These are phyloP conservation scores for Alligator sinensis DNA, from an alignment of 2,113 vertebrate genomes.

Conservation along the genomic window DNA sequence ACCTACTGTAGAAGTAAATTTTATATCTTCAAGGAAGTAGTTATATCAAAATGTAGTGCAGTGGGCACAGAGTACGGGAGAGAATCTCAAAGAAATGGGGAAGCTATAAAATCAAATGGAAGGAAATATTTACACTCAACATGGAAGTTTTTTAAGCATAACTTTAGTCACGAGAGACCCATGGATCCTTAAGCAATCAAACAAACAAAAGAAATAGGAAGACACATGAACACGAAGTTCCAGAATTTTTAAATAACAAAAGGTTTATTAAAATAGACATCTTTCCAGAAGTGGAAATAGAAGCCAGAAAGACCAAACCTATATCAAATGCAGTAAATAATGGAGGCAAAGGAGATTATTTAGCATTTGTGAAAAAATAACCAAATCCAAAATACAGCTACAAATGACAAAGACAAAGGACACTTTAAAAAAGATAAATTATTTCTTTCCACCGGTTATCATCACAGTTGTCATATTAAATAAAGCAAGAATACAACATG, in stretches of 20 bases:
- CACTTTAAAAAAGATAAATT: not conserved
- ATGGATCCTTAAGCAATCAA: not conserved
- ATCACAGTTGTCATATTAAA: not conserved
- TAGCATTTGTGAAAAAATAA: not conserved
- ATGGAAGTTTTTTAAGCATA: conserved; percentile 22
- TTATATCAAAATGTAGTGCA: not conserved
- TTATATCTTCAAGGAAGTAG: not conserved
- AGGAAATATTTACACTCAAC: not conserved
- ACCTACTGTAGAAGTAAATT: not conserved
- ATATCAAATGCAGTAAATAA: too few species aligned
- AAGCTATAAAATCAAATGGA: not conserved
- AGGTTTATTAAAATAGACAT: conserved; percentile 28
- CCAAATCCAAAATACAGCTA: not conserved
- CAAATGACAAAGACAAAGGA: not conserved
- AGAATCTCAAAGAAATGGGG: not conserved
- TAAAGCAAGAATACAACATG: not conserved
- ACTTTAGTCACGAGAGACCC: conserved; percentile 9
- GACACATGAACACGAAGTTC: conserved; percentile 16
- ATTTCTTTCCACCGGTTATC: not conserved
- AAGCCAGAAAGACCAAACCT: not conserved
- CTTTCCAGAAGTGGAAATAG: not conserved
- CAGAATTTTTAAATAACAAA: not conserved
- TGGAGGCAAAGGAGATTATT: not conserved
- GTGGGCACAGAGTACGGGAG: not conserved
- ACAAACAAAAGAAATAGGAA: conserved; percentile 52